phyloP scores from a whole-genome alignment of 2,797 vertebrate genomes.

The Sitta carolinensis region DNA sequence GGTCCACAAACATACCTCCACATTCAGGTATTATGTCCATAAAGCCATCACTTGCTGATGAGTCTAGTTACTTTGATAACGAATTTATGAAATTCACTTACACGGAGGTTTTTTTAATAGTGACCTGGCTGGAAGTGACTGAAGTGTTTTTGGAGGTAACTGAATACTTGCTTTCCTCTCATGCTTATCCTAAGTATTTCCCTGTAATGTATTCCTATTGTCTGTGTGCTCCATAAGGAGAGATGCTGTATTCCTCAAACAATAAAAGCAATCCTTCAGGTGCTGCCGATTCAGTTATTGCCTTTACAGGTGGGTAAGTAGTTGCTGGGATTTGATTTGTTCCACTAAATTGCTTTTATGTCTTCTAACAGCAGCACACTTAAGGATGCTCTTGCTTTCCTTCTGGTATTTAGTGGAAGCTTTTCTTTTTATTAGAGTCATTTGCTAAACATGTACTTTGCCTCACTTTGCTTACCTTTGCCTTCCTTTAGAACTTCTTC shows the following conservation, averaged over 20 bases:
- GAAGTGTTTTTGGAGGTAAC: neutral
- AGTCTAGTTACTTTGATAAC: neutral
- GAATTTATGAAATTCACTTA: neutral
- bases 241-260: neutral
- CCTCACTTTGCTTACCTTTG: neutral
- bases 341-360: constrained; percentile 50
- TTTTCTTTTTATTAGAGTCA: neutral
- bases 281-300: neutral
- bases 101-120: neutral
- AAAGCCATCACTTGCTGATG: neutral
- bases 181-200: neutral
- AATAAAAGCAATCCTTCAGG: constrained; percentile 35
- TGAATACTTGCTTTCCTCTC: neutral
- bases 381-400: constrained; percentile 21
- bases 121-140: neutral
- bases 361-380: constrained; percentile 6
- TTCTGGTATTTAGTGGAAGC: constrained; percentile 19
- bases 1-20: neutral
- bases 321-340: constrained; percentile 32
- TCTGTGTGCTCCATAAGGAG: neutral
- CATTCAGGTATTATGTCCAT: neutral
- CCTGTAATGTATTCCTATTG: neutral
- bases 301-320: constrained; percentile 34
- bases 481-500: neutral
- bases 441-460: neutral